Percentiles rank a stretch among this genome's conserved stretches.
These are phyloP conservation scores for Heliconius congener DNA, from an alignment of 1,140 invertebrate genomes.

Conservation along the genomic window DNA sequence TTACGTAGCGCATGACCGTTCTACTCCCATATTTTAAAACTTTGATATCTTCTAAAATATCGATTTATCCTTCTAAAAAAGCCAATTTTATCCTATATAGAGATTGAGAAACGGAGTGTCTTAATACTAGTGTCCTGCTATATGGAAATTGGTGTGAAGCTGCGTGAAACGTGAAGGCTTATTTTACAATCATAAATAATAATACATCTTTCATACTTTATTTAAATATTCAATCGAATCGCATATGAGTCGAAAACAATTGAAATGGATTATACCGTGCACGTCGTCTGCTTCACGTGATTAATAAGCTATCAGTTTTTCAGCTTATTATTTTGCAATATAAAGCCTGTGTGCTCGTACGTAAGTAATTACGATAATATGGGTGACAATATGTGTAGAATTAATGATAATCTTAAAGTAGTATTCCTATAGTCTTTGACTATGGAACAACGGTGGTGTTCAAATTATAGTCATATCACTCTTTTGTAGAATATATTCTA, in stretches of 20 bases:
- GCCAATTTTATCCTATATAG: too few relatives aligned
- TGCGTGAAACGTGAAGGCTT: background rate
- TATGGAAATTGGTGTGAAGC: too few relatives aligned
- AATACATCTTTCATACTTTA: slow-evolving; percentile 13
- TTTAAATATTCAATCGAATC: slow-evolving; percentile 11
- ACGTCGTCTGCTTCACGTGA: slow-evolving; percentile 8
- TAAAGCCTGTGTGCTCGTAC: background rate
- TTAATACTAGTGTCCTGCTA: background rate
- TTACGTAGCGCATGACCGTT: too few relatives aligned
- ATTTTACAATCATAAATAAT: background rate
- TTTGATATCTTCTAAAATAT: too few relatives aligned
- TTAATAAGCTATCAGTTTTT: slow-evolving; percentile 12
- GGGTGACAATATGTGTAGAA: background rate
- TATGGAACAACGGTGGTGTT: background rate
- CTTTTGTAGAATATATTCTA: too few relatives aligned
- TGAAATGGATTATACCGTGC: slow-evolving; percentile 2
- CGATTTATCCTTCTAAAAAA: too few relatives aligned
- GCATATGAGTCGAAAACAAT: slow-evolving; percentile 14
- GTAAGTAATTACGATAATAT: background rate
- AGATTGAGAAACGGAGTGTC: too few relatives aligned
- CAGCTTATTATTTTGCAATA: slow-evolving; percentile 5
- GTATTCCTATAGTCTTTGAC: too few relatives aligned
- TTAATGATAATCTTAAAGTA: background rate
- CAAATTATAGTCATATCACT: background rate
- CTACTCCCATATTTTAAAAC: too few relatives aligned